Base-by-base conservation (phyloP, 2,797 vertebrate genomes). In the Chaetodon trifasciatus region DNA sequence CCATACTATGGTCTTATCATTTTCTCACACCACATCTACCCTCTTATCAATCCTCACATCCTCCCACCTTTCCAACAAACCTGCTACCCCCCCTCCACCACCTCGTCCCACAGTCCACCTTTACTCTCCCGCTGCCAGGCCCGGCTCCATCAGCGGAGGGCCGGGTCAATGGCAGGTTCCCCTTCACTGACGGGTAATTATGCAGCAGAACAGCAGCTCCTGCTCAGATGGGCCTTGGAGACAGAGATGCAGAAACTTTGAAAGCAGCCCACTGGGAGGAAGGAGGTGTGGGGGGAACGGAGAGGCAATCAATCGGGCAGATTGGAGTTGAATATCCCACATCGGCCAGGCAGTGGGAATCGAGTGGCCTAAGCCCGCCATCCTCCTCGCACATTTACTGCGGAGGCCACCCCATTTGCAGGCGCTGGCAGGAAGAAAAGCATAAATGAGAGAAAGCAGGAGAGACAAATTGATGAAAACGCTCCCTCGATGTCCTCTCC, bases 301-400 rank as follows among this genome's bases (percentile, higher is more conserved):
- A 89, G 88, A 91, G 88, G 89, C 91, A 94, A 95, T 95, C 94
- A 93, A 90, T 93, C 62, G 84, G 60, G 73, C 84, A 94, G 90
- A 94, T 94, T 92, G 87, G 86, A 93, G 86, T 60, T 89, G 91
- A 95, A 94, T 90, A 91, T 91, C 91, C 87, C 76, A 84, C 82
- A 83, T 81, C 61, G 74, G 75, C 72, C 55, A 55, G 23, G 57
- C 67, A 39, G 58, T 72, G 72, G 78, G 81, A 91, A 91, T 92
- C 50, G 52, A 89, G 86, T 89, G 88, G 84, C 85, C 81, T 90
- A 85, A 93, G 89, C 80, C 83, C 74, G 10, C 77, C 74, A 42
- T 69, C 49, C 47, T 70, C 61, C 88, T 71, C 23, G 21, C 70
- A 83, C 88, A 80, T 85, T 91, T 88, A 86, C 86, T 74, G 46